Evolutionary conservation across 2,888 invertebrate genomes (phyloP).

Genomic region (Drosophila macrospina): DNA sequence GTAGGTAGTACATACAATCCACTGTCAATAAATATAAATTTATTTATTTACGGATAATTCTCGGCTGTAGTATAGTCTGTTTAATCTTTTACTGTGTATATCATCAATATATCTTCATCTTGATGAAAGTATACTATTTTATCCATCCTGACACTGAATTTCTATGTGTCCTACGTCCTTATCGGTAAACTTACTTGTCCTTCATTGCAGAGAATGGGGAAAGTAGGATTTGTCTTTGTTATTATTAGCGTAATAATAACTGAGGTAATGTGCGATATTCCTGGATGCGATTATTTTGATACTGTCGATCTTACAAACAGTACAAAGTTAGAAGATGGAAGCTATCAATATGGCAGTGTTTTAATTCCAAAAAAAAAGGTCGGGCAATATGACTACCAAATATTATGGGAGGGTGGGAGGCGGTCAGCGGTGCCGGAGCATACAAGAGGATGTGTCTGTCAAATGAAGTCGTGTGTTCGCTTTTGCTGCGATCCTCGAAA

Average conservation of each 20-base stretch:
- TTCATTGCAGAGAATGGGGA: neutral
- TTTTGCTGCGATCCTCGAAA: conserved; percentile 24
- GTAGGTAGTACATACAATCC: no score
- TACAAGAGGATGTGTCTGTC: conserved; percentile 57
- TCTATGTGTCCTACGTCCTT: no score
- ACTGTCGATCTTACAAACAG: conserved; percentile 59
- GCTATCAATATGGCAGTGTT: conserved; percentile 55
- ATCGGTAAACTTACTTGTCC: no score
- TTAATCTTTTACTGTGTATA: no score
- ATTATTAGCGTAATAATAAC: conserved; percentile 6
- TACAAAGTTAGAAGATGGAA: conserved; percentile 44
- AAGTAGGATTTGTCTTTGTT: neutral
- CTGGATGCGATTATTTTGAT: conserved; percentile 54
- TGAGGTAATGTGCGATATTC: conserved; percentile 85
- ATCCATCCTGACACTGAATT: no score
- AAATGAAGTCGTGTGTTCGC: conserved; percentile 20
- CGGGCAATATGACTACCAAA: conserved; percentile 50
- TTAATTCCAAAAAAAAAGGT: conserved; percentile 53
- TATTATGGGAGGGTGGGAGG: conserved; percentile 4
- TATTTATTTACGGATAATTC: no score
- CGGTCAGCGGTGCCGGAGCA: conserved; percentile 33
- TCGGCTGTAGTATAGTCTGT: no score
- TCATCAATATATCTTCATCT: no score
- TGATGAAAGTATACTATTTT: no score
- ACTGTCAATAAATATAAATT: no score